Evolutionary conservation across 2,797 vertebrate genomes (phyloP).

Genomic region (Enteromius treurensis): DNA sequence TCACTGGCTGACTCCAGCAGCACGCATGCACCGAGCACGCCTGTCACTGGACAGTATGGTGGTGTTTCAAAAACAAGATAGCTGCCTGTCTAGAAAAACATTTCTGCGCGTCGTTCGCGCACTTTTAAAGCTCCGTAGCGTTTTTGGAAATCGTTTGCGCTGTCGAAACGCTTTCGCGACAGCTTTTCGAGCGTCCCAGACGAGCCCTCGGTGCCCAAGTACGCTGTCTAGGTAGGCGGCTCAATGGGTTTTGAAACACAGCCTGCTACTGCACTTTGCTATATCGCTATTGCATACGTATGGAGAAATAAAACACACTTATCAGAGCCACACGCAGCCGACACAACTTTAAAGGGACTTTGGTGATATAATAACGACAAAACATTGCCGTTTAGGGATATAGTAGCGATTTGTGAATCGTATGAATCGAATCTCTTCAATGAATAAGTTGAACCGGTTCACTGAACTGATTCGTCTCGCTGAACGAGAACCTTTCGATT

Average conservation of each 20-base stretch:
- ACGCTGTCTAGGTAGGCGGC: not conserved
- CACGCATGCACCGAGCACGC: constrained; percentile 59
- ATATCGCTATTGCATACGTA: not conserved
- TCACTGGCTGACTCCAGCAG: constrained; percentile 67
- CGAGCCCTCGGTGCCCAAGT: not conserved
- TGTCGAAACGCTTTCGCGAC: not conserved
- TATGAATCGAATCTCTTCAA: not conserved
- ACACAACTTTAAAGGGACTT: constrained; percentile 10
- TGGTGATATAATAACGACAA: not conserved
- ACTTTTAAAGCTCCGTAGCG: too few relatives aligned
- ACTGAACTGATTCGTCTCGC: not conserved
- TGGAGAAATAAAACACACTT: not conserved
- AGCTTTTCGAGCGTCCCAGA: not conserved
- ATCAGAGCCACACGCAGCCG: not conserved
- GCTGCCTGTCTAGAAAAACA: constrained; percentile 8
- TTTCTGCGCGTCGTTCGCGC: not conserved
- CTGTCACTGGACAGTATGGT: constrained; percentile 58
- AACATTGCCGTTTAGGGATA: not conserved
- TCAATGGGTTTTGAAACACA: constrained; percentile 16
- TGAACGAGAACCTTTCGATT: not conserved
- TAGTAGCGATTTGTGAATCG: not conserved
- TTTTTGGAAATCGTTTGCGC: not conserved
- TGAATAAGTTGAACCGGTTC: not conserved
- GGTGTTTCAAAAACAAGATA: not conserved
- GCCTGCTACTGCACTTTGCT: not conserved